Conservation (phyloP, 2,113 vertebrate species). For the rabbit (Oryctolagus cuniculus) region mOryCun1.1 NC_091432.1:138217001-138217500, state of each 20-base stretch:
- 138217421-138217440: not conserved
- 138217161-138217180: not conserved
- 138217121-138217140: not conserved
- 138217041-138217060: not conserved
- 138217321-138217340: not conserved
- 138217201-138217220: not conserved
- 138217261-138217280: too few species aligned
- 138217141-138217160: not conserved
- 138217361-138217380: accelerated
- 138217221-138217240: not conserved
- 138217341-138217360: not conserved
- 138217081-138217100: not conserved
- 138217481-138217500: too few species aligned
- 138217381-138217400: not conserved
- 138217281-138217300: not conserved
- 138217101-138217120: too few species aligned
- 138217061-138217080: not conserved
- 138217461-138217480: accelerated
- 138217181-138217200: not conserved
- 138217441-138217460: not conserved
- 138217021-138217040: not conserved
- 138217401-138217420: too few species aligned
- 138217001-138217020: slow-evolving; percentile 6
- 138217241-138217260: too few species aligned
- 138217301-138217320: too few species aligned